Evolutionary conservation across 2,888 invertebrate species (phyloP).

Genomic region (Cremastobaeus sp.): DNA sequence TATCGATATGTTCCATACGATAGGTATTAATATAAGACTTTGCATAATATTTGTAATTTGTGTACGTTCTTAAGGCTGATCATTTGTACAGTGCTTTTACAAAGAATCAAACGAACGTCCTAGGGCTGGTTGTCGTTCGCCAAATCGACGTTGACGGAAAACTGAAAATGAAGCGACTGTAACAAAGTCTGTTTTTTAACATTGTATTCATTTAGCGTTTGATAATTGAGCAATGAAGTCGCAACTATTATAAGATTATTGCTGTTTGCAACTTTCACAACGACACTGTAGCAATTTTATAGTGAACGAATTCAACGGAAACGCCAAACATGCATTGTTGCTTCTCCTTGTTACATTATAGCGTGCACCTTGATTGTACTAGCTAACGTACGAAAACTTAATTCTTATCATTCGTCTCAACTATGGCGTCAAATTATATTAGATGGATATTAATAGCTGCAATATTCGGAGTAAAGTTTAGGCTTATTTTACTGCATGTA

Average conservation of each 20-base stretch:
- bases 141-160: slow-evolving; percentile 9
- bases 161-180: slow-evolving; percentile 33
- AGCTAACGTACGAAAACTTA: slow-evolving; percentile 9
- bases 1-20: too few species aligned
- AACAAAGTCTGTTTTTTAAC: slow-evolving; percentile 10
- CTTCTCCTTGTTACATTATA: slow-evolving; percentile 34
- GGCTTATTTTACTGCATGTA: slow-evolving; percentile 4
- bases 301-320: slow-evolving; percentile 27
- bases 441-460: slow-evolving; percentile 18
- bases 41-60: not conserved
- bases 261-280: slow-evolving; percentile 10
- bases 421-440: slow-evolving; percentile 14
- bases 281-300: slow-evolving; percentile 27
- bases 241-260: slow-evolving; percentile 14
- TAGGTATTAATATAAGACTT: too few species aligned
- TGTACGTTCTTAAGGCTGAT: slow-evolving; percentile 14
- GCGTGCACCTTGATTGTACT: slow-evolving; percentile 40
- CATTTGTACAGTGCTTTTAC: slow-evolving; percentile 5
- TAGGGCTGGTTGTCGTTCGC: not conserved
- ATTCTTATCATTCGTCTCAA: slow-evolving; percentile 22
- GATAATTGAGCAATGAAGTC: too few species aligned
- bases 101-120: slow-evolving; percentile 2
- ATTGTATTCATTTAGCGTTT: too few species aligned
- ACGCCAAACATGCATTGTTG: slow-evolving; percentile 40
- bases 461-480: slow-evolving; percentile 8